Conservation (phyloP, 2,888 invertebrate species). For the Melinaea marsaeus region DNA sequence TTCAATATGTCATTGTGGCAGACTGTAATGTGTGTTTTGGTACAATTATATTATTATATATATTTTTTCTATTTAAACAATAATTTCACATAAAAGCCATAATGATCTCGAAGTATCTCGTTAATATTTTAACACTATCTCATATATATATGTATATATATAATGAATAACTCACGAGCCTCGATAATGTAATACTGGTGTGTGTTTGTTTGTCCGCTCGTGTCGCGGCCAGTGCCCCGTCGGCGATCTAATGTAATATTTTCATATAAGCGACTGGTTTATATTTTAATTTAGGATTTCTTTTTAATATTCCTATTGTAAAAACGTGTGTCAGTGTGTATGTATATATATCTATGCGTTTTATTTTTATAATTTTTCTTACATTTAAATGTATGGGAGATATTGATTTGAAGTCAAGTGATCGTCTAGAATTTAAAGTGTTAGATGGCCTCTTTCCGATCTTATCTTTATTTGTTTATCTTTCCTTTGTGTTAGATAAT, state of each 20-base stretch:
- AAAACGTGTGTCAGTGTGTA: constrained; percentile 71
- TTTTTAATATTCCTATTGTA: constrained; percentile 66
- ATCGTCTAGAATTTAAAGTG: constrained; percentile 35
- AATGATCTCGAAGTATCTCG: constrained; percentile 70
- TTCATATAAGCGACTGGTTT: constrained; percentile 76
- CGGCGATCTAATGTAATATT: constrained; percentile 70
- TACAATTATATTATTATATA: no score
- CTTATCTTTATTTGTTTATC: constrained; percentile 61
- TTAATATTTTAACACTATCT: constrained; percentile 62
- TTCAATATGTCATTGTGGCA: constrained; percentile 55
- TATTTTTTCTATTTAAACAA: no score
- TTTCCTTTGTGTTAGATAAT: constrained; percentile 65
- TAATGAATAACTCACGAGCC: constrained; percentile 58
- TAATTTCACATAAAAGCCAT: constrained; percentile 50
- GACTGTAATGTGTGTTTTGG: constrained; percentile 39
- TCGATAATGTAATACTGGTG: constrained; percentile 52
- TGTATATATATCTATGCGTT: constrained; percentile 66
- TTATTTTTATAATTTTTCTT: constrained; percentile 41
- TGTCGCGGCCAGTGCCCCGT: constrained; percentile 72
- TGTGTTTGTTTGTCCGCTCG: constrained; percentile 48
- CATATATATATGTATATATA: no score
- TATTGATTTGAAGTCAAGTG: constrained; percentile 49
- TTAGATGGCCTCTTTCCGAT: constrained; percentile 50
- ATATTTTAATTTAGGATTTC: constrained; percentile 66
- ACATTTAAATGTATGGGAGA: constrained; percentile 40